Base-by-base conservation (phyloP, 2,797 vertebrate genomes). In the Eidolon dupreanum region DNA sequence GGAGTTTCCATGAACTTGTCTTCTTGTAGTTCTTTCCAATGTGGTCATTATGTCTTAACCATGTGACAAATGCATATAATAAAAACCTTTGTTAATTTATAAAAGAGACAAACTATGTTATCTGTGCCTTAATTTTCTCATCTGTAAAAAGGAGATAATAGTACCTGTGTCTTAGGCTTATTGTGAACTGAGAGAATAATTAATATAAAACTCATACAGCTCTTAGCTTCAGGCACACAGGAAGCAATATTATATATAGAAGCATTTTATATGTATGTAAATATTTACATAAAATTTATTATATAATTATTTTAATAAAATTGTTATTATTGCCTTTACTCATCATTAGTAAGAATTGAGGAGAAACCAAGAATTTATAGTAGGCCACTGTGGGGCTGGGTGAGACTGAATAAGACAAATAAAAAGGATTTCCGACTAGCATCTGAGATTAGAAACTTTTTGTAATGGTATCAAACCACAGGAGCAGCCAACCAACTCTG, bases 31-130 rank as follows among this genome's bases (percentile, higher is more conserved):
- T 87, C 66, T 91, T 83, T n/a, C 49, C 65, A 49, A 0, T 77
- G 43, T 70, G 24, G 31, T 82, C 51, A 41, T 63, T 88, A 1
- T 59, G 17, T 71, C 59, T 33, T 53, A 71, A 11, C 51, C 28
- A 38, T 46, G n/a, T 88, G 24, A 78, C 87, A 92, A 63, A 77
- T 75, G 63, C 6, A 12, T 79, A 36, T 55, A 28, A 36, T 70
- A 59, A 85, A 90, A 85, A 13, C 19, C 66, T 81, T 85, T 70
- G 43, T 79, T 95, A 84, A 88, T 75, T 84, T 71, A 33, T 87
- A 73, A 93, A 86, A 71, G 28, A 63, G 28, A 6, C 3, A 82
- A 95, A 92, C 24, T 70, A 12, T 85, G 65, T 63, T 78, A 6
- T 51, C 15, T 93, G 31, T 61, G 31, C 38, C 41, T 75, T 8